Conservation (phyloP, 1,140 invertebrate genomes). For the Drosophila neocordata region DNA sequence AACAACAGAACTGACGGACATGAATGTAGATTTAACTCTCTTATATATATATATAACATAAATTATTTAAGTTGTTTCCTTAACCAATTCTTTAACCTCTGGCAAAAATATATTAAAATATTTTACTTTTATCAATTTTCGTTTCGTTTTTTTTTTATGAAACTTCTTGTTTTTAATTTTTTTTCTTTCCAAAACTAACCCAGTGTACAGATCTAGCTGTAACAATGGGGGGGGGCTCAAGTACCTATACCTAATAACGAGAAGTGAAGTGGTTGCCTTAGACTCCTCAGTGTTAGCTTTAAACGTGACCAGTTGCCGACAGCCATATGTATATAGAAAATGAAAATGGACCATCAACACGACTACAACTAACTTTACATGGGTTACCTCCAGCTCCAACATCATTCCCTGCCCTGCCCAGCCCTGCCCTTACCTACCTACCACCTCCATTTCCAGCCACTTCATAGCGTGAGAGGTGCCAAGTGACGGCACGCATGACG, state of each 20-base stretch:
- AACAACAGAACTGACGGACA: no score
- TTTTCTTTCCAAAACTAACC: not conserved
- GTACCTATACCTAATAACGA: constrained; percentile 19
- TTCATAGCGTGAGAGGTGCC: constrained; percentile 52
- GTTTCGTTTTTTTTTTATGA: no score
- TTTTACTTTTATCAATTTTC: no score
- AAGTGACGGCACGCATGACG: constrained; percentile 74
- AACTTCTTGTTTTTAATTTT: no score
- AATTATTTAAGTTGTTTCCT: no score
- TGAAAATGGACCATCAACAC: constrained; percentile 50
- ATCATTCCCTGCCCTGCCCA: no score
- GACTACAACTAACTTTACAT: constrained; percentile 26
- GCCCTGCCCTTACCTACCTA: not conserved
- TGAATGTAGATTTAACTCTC: no score
- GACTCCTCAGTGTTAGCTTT: constrained; percentile 25
- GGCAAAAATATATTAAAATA: no score
- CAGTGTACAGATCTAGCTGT: not conserved
- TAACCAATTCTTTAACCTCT: no score
- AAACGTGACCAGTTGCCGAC: constrained; percentile 75
- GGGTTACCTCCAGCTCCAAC: constrained; percentile 31
- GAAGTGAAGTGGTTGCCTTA: constrained; percentile 3
- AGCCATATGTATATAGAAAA: constrained; percentile 36
- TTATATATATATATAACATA: no score
- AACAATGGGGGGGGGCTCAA: not conserved
- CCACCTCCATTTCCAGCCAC: constrained; percentile 24